These are phyloP conservation scores for Limnothrissa miodon DNA, from an alignment of 2,113 vertebrate species.

Conservation along the genomic window DNA sequence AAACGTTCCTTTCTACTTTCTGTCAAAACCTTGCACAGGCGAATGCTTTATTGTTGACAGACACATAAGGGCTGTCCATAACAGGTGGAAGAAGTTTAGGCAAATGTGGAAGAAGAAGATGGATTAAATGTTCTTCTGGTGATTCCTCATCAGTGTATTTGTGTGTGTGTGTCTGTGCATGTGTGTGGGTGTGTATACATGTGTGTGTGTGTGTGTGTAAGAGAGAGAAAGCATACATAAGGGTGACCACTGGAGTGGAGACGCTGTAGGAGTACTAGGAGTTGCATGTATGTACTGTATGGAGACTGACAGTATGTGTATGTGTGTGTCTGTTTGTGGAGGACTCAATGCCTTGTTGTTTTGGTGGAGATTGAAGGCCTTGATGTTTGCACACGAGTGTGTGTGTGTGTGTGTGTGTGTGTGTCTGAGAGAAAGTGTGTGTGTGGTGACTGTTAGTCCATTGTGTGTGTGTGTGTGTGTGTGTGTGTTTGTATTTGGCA, in stretches of 20 bases:
- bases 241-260: no score
- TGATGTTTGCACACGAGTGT: not conserved
- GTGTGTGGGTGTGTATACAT: not conserved
- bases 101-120: not conserved
- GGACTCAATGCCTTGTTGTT: no score
- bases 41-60: not conserved
- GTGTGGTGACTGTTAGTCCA: no score
- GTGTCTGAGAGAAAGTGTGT: no score
- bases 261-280: no score
- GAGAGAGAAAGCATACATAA: no score
- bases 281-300: no score
- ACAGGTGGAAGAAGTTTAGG: not conserved
- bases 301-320: not conserved
- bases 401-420: conserved; percentile 7
- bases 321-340: not conserved
- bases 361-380: not conserved
- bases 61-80: not conserved
- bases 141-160: not conserved
- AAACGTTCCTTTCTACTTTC: not conserved
- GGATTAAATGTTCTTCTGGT: not conserved
- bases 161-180: not conserved
- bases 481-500: not conserved
- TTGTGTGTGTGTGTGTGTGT: not conserved
- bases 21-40: not conserved
- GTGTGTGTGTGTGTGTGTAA: not conserved